These are phyloP conservation scores for Micropoecilia bifurca DNA, from an alignment of 2,797 vertebrate genomes.

Conservation along the genomic window DNA sequence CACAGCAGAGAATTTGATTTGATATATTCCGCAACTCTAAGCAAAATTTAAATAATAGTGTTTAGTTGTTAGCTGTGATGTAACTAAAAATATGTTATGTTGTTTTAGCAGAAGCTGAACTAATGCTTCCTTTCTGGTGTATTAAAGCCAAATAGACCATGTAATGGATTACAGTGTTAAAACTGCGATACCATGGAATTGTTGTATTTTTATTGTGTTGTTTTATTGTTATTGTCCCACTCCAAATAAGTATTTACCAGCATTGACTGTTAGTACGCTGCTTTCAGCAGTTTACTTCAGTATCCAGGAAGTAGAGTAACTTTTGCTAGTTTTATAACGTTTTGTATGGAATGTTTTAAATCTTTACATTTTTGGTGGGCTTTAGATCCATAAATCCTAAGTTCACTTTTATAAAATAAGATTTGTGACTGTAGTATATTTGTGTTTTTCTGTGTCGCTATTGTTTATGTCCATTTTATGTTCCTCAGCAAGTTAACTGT, in stretches of 20 bases:
- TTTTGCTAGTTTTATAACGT: neutral
- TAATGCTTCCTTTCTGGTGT: neutral
- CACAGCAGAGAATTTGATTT: neutral
- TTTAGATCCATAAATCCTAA: neutral
- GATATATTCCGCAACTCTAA: neutral
- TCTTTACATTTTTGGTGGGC: neutral
- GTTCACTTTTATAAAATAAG: neutral
- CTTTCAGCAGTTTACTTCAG: neutral
- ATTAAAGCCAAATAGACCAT: neutral
- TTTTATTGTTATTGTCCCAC: neutral
- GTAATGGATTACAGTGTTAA: neutral
- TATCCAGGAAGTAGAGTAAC: neutral
- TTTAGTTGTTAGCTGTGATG: neutral
- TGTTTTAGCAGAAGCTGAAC: neutral
- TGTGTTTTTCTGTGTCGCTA: neutral
- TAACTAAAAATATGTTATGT: neutral
- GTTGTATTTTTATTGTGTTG: neutral
- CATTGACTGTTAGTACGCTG: neutral
- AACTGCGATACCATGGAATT: neutral
- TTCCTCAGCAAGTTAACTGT: neutral
- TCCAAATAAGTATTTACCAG: neutral
- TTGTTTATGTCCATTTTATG: neutral
- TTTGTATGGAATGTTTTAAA: neutral
- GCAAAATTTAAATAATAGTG: neutral
- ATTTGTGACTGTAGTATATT: neutral